These are phyloP conservation scores for Aleadryas rufinucha DNA, from an alignment of 2,113 vertebrate species.

Conservation along the genomic window DNA sequence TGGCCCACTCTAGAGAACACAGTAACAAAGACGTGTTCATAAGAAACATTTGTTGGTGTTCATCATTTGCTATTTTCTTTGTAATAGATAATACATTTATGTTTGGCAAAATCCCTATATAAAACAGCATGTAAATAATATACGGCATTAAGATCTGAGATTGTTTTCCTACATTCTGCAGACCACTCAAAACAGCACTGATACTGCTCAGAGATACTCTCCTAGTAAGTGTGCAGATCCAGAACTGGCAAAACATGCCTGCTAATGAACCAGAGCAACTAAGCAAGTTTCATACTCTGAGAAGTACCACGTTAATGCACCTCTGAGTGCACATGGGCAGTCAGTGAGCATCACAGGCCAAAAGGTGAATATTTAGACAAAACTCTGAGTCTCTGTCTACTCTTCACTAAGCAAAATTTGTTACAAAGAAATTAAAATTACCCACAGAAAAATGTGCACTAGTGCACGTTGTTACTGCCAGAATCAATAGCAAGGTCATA, in stretches of 20 bases:
- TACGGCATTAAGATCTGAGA: background rate
- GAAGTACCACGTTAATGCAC: background rate
- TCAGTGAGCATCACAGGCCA: accelerated
- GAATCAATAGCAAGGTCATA: background rate
- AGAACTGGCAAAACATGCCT: background rate
- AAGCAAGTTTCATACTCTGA: background rate
- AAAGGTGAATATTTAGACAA: background rate
- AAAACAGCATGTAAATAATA: background rate
- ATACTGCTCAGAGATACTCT: background rate
- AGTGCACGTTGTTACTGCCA: background rate
- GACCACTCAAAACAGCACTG: background rate
- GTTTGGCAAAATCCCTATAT: background rate
- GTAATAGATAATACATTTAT: background rate
- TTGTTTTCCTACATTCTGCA: background rate
- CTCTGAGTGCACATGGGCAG: accelerated
- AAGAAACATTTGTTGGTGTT: background rate
- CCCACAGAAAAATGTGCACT: background rate
- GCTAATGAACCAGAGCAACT: background rate
- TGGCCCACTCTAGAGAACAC: background rate
- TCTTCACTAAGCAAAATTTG: background rate
- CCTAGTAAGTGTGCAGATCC: background rate
- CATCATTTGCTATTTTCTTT: background rate
- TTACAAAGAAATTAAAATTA: background rate
- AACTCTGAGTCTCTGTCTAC: background rate
- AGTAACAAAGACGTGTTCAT: accelerated